A percentile compares a stretch with the other conserved stretches of the same genome.
Evolutionary conservation across 2,797 vertebrate genomes (phyloP).

Genomic region (Merluccius polli): DNA sequence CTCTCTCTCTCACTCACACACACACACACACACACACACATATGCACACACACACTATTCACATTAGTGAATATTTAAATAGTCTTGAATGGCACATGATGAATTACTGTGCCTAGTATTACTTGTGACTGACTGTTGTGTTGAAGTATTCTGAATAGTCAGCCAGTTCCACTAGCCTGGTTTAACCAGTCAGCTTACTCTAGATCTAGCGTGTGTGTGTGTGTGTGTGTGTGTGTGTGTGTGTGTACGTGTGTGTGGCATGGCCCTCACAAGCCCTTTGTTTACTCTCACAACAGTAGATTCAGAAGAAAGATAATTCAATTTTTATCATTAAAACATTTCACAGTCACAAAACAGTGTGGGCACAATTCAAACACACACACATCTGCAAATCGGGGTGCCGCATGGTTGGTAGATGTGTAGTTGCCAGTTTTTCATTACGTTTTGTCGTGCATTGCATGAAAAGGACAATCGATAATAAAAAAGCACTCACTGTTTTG

Average conservation of each 20-base stretch:
- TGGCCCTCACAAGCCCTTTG: too few relatives aligned
- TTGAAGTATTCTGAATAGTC: background rate
- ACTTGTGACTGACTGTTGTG: background rate
- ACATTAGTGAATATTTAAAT: conserved; percentile 1
- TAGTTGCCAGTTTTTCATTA: background rate
- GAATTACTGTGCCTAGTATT: background rate
- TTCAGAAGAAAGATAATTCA: too few relatives aligned
- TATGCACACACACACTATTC: background rate
- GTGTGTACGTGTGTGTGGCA: too few relatives aligned
- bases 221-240: too few relatives aligned
- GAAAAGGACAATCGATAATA: background rate
- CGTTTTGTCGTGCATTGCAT: background rate
- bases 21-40: background rate
- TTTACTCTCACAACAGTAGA: too few relatives aligned
- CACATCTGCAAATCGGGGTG: too few relatives aligned
- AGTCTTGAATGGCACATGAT: background rate
- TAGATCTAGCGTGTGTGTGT: background rate
- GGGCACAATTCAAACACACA: too few relatives aligned
- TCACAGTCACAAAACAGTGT: too few relatives aligned
- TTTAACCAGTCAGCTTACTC: background rate
- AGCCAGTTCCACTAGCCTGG: background rate
- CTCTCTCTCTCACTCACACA: background rate
- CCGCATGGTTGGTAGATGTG: background rate
- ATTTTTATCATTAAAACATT: too few relatives aligned
- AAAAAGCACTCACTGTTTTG: background rate